These are phyloP conservation scores for Drosophila kohkoa DNA, from an alignment of 1,140 invertebrate species.

Conservation along the genomic window DNA sequence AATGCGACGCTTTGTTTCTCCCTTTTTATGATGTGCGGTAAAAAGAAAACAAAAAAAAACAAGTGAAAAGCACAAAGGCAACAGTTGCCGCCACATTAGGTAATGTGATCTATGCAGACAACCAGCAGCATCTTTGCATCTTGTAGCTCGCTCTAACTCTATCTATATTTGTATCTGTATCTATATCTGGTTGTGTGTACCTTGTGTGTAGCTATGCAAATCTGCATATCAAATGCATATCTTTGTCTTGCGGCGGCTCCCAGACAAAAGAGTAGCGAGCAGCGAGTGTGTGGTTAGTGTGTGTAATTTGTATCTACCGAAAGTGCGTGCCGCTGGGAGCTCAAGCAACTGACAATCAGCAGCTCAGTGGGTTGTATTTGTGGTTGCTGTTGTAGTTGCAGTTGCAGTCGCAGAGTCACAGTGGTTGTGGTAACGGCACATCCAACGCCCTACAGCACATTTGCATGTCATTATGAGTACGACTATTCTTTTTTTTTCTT, in stretches of 20 bases:
- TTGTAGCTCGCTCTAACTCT: constrained; percentile 2
- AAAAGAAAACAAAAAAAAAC: constrained; percentile 41
- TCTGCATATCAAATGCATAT: constrained; percentile 79
- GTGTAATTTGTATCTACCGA: constrained; percentile 20
- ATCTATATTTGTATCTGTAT: constrained; percentile 29
- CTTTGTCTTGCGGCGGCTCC: constrained; percentile 49
- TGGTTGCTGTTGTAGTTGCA: constrained; percentile 23
- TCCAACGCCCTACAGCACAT: constrained; percentile 43
- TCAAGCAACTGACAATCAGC: constrained; percentile 33
- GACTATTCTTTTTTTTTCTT: constrained; percentile 9
- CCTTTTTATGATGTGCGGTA: constrained; percentile 37
- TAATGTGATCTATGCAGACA: constrained; percentile 73
- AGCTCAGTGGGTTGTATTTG: constrained; percentile 18
- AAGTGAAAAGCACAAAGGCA: constrained; percentile 77
- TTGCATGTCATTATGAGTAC: constrained; percentile 61
- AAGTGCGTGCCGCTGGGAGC: constrained; percentile 51
- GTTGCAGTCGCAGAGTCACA: neutral
- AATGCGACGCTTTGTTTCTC: constrained; percentile 71
- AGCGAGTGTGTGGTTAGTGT: constrained; percentile 1
- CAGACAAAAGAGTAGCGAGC: constrained; percentile 32
- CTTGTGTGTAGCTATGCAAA: constrained; percentile 65
- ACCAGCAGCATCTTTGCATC: constrained; percentile 43
- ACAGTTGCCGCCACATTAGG: constrained; percentile 71
- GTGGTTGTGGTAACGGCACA: constrained; percentile 44
- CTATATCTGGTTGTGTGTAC: constrained; percentile 39